Percentiles rank a stretch among this genome's conserved stretches.
Conservation (phyloP, 2,113 vertebrate species). For the Zeus faber region DNA sequence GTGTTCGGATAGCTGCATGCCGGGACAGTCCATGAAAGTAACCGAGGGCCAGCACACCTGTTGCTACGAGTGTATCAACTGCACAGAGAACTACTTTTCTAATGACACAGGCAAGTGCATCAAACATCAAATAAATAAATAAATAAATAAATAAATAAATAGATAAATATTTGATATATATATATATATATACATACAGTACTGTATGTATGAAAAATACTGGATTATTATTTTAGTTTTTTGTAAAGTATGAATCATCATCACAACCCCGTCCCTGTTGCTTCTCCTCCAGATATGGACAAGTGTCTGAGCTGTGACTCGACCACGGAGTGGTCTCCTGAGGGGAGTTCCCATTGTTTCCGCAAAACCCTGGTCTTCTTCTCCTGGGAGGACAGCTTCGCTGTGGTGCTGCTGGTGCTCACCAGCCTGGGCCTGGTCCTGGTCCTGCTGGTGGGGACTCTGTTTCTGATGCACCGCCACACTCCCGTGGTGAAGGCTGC, state of each 20-base stretch:
- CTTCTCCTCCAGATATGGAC: slow-evolving; percentile 78
- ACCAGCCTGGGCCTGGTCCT: slow-evolving; percentile 73
- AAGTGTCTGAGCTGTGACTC: slow-evolving; percentile 78
- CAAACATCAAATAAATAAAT: no score
- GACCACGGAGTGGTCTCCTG: slow-evolving; percentile 77
- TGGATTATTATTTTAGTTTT: no score
- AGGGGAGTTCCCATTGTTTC: slow-evolving; percentile 73
- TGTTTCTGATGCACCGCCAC: slow-evolving; percentile 79
- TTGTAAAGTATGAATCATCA: no score
- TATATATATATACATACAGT: no score
- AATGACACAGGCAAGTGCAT: slow-evolving; percentile 75
- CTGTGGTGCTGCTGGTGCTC: slow-evolving; percentile 77
- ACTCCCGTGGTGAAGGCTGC: slow-evolving; percentile 84
- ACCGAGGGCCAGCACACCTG: slow-evolving; percentile 83
- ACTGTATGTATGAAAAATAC: no score
- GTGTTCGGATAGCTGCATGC: slow-evolving; percentile 81
- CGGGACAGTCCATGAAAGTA: slow-evolving; percentile 84
- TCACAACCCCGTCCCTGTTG: neutral
- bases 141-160: no score
- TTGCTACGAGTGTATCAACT: slow-evolving; percentile 84
- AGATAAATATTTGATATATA: no score
- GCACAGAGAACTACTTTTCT: slow-evolving; percentile 83
- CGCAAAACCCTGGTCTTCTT: slow-evolving; percentile 77
- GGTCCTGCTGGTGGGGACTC: slow-evolving; percentile 69
- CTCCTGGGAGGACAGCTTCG: slow-evolving; percentile 78